Evolutionary conservation across 1,140 invertebrate species (phyloP), one percentile per base, ranked within the genome.

Genomic region (Achroia grisella): DNA sequence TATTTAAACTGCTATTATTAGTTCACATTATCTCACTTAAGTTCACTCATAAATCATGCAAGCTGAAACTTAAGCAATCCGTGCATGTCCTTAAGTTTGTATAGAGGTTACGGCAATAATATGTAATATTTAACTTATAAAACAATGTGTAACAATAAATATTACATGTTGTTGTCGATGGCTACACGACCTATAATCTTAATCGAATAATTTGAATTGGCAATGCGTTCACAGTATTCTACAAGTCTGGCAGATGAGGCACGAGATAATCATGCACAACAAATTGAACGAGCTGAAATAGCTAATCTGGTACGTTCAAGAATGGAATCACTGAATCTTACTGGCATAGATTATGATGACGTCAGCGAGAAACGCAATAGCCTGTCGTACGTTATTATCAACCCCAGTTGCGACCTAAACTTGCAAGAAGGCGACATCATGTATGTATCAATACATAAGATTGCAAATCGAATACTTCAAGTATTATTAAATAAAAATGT

Each of bases 381-480:
- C 52, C 88, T 99, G 5, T 98, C 97, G 1, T 99, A 98, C 86
- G 97, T 99, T 43, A 98, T 99, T 61, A 99, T 99, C 67, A 99
- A 99, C 77, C 98, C 98, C 0, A 97, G 95, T 74, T 98, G 97
- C 88, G 98, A 99, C 87, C 88, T 99, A 0, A 97, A 97, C 75
- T 88, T 99, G 39, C 95, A 98, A 86, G 94, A 97, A 72, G 97
- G 96, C 31, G 98, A 99, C 86, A 94, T 99, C 35, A 95, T 99
- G 91, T 97, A 87, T 91, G 72, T 70, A 17, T n/a, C n/a, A n/a
- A n/a, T n/a, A n/a, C n/a, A n/a, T n/a, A n/a, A n/a, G n/a, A n/a
- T n/a, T n/a, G n/a, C n/a, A n/a, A n/a, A n/a, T n/a, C n/a, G n/a
- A n/a, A n/a, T n/a, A n/a, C n/a, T n/a, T n/a, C n/a, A n/a, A n/a